These are phyloP conservation scores for Rhadinocentrus ornatus DNA, from an alignment of 2,797 vertebrate genomes.

Conservation along the genomic window DNA sequence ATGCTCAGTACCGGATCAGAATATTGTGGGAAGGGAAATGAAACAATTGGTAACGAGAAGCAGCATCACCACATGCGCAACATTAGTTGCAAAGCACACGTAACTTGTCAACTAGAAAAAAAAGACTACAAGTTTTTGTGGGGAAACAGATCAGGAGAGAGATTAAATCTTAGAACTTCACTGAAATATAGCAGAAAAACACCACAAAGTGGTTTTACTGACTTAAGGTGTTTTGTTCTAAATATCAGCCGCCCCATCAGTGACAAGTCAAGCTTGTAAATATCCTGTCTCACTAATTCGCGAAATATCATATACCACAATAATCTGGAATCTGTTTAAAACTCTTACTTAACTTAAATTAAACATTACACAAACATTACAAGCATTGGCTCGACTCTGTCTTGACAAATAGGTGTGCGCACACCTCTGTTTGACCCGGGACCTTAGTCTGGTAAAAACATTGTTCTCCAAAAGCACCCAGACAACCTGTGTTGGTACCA, in stretches of 20 bases:
- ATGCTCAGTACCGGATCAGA: not conserved
- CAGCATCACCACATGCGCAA: constrained; percentile 3
- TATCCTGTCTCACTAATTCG: not conserved
- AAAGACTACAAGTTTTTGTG: not conserved
- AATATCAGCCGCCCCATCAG: constrained; percentile 6
- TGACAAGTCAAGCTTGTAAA: not conserved
- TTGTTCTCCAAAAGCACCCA: not conserved
- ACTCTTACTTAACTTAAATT: too few species aligned
- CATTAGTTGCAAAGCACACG: constrained; percentile 3
- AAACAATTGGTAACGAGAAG: not conserved
- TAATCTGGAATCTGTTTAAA: not conserved
- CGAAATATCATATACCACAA: too few species aligned
- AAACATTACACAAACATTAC: not conserved
- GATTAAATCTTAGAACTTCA: constrained; percentile 17
- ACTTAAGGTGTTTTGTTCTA: not conserved
- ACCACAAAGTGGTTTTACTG: constrained; percentile 20
- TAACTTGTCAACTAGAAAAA: not conserved
- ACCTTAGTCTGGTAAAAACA: not conserved
- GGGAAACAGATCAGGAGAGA: constrained; percentile 4
- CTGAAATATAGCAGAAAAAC: not conserved
- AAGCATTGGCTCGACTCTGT: not conserved
- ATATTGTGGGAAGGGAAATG: not conserved
- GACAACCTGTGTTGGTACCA: constrained; percentile 6
- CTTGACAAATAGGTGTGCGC: not conserved
- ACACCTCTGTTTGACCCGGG: constrained; percentile 4